phyloP scores from a whole-genome alignment of 2,113 vertebrate species.

The Nesogale talazaci region DNA sequence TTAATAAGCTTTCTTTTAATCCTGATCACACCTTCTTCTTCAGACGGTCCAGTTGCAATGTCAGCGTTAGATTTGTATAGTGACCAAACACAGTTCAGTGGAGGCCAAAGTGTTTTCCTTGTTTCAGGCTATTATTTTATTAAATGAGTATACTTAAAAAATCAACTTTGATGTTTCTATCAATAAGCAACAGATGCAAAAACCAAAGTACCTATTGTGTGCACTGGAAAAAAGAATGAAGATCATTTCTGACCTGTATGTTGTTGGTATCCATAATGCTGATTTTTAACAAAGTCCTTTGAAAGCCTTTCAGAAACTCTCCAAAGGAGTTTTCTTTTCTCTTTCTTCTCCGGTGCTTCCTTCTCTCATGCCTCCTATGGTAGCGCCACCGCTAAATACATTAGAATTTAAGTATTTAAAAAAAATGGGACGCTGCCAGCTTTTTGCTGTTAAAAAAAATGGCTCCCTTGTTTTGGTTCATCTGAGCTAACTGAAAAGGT shows the following conservation, averaged over 20 bases:
- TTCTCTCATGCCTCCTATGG: not conserved
- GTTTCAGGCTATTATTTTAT: not conserved
- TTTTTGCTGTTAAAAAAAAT: conserved; percentile 71
- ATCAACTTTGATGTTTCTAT: not conserved
- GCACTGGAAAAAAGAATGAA: not conserved
- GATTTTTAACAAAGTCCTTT: not conserved
- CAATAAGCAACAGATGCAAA: not conserved
- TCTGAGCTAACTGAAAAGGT: conserved; percentile 74
- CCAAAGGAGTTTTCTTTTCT: not conserved
- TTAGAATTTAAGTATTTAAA: not conserved
- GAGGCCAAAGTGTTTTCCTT: not conserved
- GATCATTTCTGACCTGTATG: not conserved
- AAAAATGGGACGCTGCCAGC: not conserved
- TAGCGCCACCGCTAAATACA: not conserved
- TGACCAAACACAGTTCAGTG: too few relatives aligned
- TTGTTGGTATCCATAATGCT: not conserved
- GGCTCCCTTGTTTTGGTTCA: conserved; percentile 72
- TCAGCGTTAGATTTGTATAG: too few relatives aligned
- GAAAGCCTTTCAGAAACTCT: not conserved
- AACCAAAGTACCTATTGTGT: not conserved
- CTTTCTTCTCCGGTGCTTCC: conserved; percentile 16
- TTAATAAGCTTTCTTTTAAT: too few relatives aligned
- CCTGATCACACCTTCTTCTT: too few relatives aligned
- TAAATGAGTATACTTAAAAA: not conserved
- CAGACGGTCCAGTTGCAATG: too few relatives aligned